These are phyloP conservation scores for Portevinia maculata DNA, from an alignment of 2,888 invertebrate genomes.

Conservation along the genomic window DNA sequence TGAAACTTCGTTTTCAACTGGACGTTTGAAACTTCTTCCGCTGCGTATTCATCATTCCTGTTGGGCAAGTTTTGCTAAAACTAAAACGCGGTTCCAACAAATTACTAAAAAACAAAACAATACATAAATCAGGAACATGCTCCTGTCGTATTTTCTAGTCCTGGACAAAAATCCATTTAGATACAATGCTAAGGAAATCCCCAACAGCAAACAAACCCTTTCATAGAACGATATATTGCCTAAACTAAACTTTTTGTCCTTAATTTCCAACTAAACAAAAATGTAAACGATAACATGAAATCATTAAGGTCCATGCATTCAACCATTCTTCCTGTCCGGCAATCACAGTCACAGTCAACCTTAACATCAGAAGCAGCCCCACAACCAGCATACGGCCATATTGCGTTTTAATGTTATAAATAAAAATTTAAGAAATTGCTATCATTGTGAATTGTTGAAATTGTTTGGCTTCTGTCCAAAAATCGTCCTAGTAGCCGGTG, in stretches of 20 bases:
- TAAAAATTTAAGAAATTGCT: slow-evolving; percentile 17
- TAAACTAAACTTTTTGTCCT: slow-evolving; percentile 19
- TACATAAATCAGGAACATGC: slow-evolving; percentile 6
- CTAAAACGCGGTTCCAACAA: not conserved
- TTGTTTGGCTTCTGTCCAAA: slow-evolving; percentile 57
- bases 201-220: not conserved
- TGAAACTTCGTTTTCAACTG: too few species aligned
- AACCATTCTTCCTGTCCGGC: slow-evolving; percentile 20
- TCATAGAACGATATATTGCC: not conserved
- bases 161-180: slow-evolving; percentile 21
- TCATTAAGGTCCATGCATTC: slow-evolving; percentile 33
- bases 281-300: slow-evolving; percentile 42
- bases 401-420: slow-evolving; percentile 24
- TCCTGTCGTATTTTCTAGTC: not conserved
- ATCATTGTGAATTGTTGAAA: slow-evolving; percentile 16
- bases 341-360: slow-evolving; percentile 33
- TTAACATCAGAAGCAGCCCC: slow-evolving; percentile 12
- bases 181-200: slow-evolving; percentile 12
- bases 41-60: too few species aligned
- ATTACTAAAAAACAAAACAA: not conserved
- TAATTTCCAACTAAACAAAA: slow-evolving; percentile 34
- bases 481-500: not conserved
- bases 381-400: slow-evolving; percentile 21
- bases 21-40: too few species aligned
- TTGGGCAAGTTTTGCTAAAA: too few species aligned